Evolutionary conservation across 2,797 vertebrate genomes (phyloP).

Genomic region (Xenops minutus): DNA sequence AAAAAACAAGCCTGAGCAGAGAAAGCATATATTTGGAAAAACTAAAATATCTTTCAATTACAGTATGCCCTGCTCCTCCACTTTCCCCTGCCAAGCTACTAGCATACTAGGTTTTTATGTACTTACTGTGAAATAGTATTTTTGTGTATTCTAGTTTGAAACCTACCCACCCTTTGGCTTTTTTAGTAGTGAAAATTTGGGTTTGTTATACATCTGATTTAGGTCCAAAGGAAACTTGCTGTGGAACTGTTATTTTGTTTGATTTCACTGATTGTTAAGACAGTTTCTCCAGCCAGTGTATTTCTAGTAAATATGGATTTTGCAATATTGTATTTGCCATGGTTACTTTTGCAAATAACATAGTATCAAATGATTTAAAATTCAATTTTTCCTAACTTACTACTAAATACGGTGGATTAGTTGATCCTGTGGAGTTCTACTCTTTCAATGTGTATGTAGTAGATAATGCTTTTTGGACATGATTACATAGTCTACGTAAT

Average conservation of each 20-base stretch:
- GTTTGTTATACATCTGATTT: neutral
- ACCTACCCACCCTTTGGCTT: neutral
- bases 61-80: neutral
- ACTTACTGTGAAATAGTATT: neutral
- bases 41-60: neutral
- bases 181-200: neutral
- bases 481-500: neutral
- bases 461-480: neutral
- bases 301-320: neutral
- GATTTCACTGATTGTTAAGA: neutral
- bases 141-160: neutral
- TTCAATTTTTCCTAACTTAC: neutral
- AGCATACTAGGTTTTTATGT: neutral
- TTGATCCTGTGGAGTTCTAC: neutral
- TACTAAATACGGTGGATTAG: neutral
- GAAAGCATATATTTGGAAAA: neutral
- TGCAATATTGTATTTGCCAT: neutral
- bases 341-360: neutral
- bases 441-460: neutral
- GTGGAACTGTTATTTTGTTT: neutral
- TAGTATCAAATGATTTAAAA: neutral
- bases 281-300: neutral
- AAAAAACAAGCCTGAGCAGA: neutral
- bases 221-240: neutral
- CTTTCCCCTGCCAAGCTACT: rapidly evolving